Evolutionary conservation across 23 tunicate species (phyloP), one percentile per base, ranked within the genome.

Genomic region (Oikopleura dioica): DNA sequence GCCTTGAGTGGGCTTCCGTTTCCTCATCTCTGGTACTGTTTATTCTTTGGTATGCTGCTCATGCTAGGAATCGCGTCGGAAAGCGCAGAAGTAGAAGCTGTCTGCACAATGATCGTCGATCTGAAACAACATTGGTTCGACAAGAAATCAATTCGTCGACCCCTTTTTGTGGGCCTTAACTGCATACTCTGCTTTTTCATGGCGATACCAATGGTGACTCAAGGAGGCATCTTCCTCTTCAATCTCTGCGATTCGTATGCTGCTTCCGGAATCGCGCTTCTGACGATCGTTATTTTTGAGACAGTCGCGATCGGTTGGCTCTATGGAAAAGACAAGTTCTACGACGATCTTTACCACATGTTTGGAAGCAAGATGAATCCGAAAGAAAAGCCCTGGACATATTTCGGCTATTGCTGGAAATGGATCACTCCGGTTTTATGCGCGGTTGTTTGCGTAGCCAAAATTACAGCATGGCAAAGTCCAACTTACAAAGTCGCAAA

Each of bases 401-500:
- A 9, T 21, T 44, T 44, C 21, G 55, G 55, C 55, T 9, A 9
- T 21, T 9, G 9, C 21, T 44, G 55, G 55, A n/a, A n/a, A n/a
- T n/a, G n/a, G n/a, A 28, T 63, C 26, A 21, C 33, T 23, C 72
- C 72, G 32, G 5, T 63, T 23, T 63, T 63, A 63, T 12, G 16
- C 26, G 2, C 33, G 5, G 29, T 23, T 28, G 33, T 28, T 21
- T 31, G 16, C 26, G 30, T 4, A 63, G 16, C 16, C 72, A 28
- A 23, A 24, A 16, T 63, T 28, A 28, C 72, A 24, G 33, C 16
- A 2, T 63, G 72, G 72, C 72, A 63, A 63, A 12, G 30, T 12
- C 72, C 72, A 16, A 63, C 72, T 21, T 63, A 63, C 72, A 4
- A 63, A 63, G n/a, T n/a, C n/a, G n/a, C n/a, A n/a, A n/a, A n/a